Conservation (phyloP, 37 sponge, comb jelly and placozoan species). For the Aplysina aerophoba region DNA sequence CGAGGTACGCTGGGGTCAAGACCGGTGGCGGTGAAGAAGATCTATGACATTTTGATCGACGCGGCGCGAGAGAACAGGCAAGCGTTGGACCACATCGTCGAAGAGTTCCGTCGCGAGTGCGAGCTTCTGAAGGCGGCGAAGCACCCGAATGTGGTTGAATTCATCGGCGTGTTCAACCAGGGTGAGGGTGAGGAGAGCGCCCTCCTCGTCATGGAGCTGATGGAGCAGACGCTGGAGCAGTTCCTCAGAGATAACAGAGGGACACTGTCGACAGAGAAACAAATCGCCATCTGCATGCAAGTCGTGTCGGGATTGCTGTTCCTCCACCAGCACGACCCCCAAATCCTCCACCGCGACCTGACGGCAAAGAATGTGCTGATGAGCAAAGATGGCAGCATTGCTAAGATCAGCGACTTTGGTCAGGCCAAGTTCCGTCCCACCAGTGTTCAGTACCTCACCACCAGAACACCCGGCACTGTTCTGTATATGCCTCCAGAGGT, state of each 20-base stretch:
- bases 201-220: slow-evolving; percentile 9
- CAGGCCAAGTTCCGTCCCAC: slow-evolving; percentile 21
- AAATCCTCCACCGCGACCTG: slow-evolving; percentile 3
- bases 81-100: neutral
- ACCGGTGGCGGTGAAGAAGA: slow-evolving; percentile 24
- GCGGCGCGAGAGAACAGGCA: neutral
- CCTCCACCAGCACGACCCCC: neutral
- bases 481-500: slow-evolving; percentile 1
- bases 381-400: neutral
- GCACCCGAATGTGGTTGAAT: neutral
- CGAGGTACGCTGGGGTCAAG: neutral
- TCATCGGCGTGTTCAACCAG: neutral
- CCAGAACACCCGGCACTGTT: neutral
- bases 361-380: neutral
- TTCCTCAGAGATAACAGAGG: slow-evolving; percentile 24
- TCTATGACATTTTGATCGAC: slow-evolving; percentile 1
- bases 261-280: neutral
- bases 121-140: neutral
- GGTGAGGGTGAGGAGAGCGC: neutral
- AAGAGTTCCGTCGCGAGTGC: slow-evolving; percentile 10
- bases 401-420: slow-evolving; percentile 3
- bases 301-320: neutral
- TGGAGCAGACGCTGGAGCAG: slow-evolving; percentile 22
- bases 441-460: neutral
- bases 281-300: neutral